Percentiles rank a stretch among this genome's conserved stretches.
phyloP scores from a whole-genome alignment of 2,797 vertebrate species.

The Decapterus maruadsi region DNA sequence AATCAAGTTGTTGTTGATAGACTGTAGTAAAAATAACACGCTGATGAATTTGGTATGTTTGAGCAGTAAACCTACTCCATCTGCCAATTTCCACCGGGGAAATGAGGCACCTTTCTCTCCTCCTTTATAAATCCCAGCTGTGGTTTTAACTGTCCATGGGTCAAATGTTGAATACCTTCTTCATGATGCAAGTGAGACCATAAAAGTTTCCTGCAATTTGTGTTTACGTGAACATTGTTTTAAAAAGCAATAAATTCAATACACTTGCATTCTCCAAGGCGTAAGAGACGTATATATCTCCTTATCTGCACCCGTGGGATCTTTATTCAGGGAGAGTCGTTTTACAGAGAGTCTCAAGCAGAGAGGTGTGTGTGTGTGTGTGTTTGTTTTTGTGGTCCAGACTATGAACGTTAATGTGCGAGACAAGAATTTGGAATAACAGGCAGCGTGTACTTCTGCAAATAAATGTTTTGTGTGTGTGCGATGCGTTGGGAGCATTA shows the following conservation, averaged over 20 bases:
- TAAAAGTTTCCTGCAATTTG: conserved; percentile 82
- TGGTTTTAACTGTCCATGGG: conserved; percentile 77
- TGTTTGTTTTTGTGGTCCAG: conserved; percentile 16
- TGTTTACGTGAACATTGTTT: conserved; percentile 73
- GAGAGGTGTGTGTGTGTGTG: conserved; percentile 13
- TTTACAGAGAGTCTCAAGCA: conserved; percentile 20
- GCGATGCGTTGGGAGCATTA: conserved; percentile 10
- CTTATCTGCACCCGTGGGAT: conserved; percentile 31
- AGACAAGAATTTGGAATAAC: conserved; percentile 4
- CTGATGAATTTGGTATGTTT: conserved; percentile 68
- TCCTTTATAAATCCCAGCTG: conserved; percentile 85
- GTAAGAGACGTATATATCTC: conserved; percentile 38
- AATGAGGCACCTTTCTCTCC: conserved; percentile 75
- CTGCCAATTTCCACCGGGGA: conserved; percentile 69
- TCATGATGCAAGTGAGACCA: conserved; percentile 71
- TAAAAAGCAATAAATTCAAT: conserved; percentile 70
- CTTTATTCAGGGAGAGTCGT: conserved; percentile 21
- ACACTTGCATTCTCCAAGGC: conserved; percentile 17
- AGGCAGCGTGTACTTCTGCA: conserved; percentile 3
- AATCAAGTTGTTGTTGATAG: conserved; percentile 73
- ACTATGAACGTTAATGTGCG: not conserved
- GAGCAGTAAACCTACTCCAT: conserved; percentile 73
- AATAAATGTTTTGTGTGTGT: conserved; percentile 15
- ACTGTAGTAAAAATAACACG: conserved; percentile 65
- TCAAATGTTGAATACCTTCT: conserved; percentile 81